These are phyloP conservation scores for Hypsibius dujardini DNA, from an alignment of 1,140 invertebrate genomes.

Conservation along the genomic window DNA sequence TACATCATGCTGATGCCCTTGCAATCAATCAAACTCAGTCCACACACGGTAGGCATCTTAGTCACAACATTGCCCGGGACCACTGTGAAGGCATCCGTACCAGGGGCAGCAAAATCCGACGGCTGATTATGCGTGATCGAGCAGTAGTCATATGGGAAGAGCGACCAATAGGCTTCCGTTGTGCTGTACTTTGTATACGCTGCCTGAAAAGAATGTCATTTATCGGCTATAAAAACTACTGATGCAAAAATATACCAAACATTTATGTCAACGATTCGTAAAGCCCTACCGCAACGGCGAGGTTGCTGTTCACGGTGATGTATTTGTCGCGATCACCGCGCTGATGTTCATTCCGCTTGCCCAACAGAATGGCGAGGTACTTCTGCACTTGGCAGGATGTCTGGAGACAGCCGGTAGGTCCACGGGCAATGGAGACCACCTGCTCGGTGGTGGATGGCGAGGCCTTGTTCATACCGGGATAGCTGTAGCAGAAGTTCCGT, in stretches of 20 bases:
- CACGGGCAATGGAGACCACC: not conserved
- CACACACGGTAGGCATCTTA: not conserved
- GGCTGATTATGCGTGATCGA: not conserved
- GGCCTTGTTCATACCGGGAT: not conserved
- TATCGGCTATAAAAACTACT: not conserved
- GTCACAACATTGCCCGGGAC: not conserved
- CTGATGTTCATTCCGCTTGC: not conserved
- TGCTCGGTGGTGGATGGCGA: not conserved
- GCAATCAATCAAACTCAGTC: not conserved
- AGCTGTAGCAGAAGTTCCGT: not conserved
- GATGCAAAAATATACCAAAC: not conserved
- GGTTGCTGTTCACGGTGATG: constrained; percentile 1
- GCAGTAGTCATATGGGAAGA: constrained; percentile 9
- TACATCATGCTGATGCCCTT: not conserved
- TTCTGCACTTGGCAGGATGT: not conserved
- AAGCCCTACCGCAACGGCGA: not conserved
- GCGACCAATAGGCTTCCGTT: not conserved
- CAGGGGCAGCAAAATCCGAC: not conserved
- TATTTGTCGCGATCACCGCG: not conserved
- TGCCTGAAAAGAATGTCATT: not conserved
- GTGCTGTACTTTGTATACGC: not conserved
- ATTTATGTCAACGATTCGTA: not conserved
- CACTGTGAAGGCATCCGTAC: not conserved
- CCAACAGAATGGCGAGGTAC: not conserved
- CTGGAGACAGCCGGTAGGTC: not conserved